Conservation (phyloP, 53 echinoderm and acorn worm species). For the Arbacia lixula region DNA sequence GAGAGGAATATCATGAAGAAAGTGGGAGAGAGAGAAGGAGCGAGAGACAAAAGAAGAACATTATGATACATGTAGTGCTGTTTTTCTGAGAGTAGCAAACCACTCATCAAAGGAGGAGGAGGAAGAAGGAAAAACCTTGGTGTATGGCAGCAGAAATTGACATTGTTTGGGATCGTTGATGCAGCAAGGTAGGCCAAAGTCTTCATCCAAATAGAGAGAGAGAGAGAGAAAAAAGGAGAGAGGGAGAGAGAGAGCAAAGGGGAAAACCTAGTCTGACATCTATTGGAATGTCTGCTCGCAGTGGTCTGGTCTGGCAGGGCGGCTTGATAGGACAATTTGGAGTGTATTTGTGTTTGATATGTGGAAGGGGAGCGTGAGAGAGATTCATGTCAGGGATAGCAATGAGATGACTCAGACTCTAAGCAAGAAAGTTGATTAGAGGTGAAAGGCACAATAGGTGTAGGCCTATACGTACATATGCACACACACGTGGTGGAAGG, state of each 20-base stretch:
- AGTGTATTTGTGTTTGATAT: conserved; percentile 33
- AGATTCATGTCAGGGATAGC: neutral
- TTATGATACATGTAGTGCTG: no score
- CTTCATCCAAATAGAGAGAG: neutral
- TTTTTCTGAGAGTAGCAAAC: no score
- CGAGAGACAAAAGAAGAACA: no score
- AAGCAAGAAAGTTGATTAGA: no score
- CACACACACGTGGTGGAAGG: no score
- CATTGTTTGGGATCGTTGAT: conserved; percentile 13
- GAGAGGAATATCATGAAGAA: no score
- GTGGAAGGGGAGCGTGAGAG: conserved; percentile 14
- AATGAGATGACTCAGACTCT: neutral
- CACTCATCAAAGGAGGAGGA: neutral
- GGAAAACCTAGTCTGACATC: conserved; percentile 28
- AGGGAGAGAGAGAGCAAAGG: neutral
- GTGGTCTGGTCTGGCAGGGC: neutral
- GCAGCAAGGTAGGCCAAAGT: neutral
- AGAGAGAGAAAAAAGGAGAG: neutral
- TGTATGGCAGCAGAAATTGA: conserved; percentile 4
- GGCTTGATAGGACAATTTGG: conserved; percentile 16
- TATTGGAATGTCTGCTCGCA: conserved; percentile 14
- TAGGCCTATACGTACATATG: no score
- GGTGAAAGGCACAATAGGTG: no score
- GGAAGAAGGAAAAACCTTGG: conserved; percentile 15
- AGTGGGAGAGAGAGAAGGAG: no score